phyloP scores from a whole-genome alignment of 2,113 vertebrate species.

The Chloebia gouldiae region DNA sequence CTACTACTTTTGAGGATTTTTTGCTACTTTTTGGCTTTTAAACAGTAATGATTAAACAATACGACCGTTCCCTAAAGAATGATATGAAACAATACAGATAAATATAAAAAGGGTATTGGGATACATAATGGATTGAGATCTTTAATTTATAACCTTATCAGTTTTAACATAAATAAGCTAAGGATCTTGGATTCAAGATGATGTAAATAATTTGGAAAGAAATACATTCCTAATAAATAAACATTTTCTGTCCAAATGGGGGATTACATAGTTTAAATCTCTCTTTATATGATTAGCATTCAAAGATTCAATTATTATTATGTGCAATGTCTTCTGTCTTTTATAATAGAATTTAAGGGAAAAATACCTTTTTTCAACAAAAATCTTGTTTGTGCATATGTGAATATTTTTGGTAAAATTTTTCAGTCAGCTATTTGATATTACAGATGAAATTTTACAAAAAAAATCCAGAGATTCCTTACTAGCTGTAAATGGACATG shows the following conservation, averaged over 20 bases:
- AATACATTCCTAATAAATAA: not conserved
- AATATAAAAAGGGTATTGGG: not conserved
- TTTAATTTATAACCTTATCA: not conserved
- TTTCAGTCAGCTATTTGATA: not conserved
- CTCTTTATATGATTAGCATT: not conserved
- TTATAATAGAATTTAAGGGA: not conserved
- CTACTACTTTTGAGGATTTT: not conserved
- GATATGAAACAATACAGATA: not conserved
- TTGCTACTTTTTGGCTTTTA: not conserved
- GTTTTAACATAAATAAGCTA: not conserved
- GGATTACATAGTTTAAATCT: not conserved
- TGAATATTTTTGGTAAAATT: not conserved
- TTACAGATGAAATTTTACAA: not conserved
- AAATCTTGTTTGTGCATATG: not conserved
- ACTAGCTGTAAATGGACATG: not conserved
- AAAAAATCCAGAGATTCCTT: not conserved
- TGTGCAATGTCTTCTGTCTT: not conserved
- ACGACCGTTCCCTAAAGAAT: not conserved
- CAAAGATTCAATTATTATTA: not conserved
- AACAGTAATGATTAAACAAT: not conserved
- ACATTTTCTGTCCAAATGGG: not conserved
- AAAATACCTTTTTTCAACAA: not conserved
- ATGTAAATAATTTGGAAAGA: not conserved
- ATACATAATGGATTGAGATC: not conserved
- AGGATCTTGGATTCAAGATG: not conserved